Conservation (phyloP, 2,888 invertebrate genomes). For the Caenorhabditis uteleia region DNA sequence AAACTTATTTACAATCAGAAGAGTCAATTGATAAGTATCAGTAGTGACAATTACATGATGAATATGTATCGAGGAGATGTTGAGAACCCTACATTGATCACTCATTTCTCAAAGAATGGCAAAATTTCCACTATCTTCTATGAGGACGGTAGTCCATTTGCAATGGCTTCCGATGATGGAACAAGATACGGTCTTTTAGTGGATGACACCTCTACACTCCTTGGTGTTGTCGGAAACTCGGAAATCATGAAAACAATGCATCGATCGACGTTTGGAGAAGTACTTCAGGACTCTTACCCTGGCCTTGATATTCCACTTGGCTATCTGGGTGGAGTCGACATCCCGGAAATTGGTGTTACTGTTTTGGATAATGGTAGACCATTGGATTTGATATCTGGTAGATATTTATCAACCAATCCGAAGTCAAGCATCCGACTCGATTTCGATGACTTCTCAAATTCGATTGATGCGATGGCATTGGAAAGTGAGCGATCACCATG, state of each 20-base stretch:
- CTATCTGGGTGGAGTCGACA: constrained; percentile 40
- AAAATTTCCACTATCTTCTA: constrained; percentile 39
- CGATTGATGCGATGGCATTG: constrained; percentile 30
- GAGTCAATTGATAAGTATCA: constrained; percentile 18
- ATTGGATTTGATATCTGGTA: constrained; percentile 34
- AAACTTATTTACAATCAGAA: constrained; percentile 15
- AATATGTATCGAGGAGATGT: background rate
- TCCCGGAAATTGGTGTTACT: constrained; percentile 27
- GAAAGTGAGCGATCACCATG: constrained; percentile 16
- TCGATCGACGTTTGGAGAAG: constrained; percentile 23
- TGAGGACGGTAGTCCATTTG: constrained; percentile 36
- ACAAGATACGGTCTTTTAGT: constrained; percentile 20
- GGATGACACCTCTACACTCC: constrained; percentile 27
- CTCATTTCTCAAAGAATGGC: constrained; percentile 39
- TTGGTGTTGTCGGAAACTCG: constrained; percentile 21
- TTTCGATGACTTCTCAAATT: constrained; percentile 12
- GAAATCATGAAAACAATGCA: constrained; percentile 12
- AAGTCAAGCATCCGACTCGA: constrained; percentile 12
- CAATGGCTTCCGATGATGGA: constrained; percentile 30
- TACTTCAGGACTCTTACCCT: constrained; percentile 6
- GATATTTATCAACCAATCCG: constrained; percentile 41
- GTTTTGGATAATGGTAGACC: constrained; percentile 39
- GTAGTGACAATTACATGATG: too few species aligned
- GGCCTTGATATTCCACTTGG: constrained; percentile 38
- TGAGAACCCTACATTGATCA: constrained; percentile 20